Evolutionary conservation across 2,113 vertebrate genomes (phyloP), one percentile per base, ranked within the genome.

Genomic region (Pheucticus melanocephalus): DNA sequence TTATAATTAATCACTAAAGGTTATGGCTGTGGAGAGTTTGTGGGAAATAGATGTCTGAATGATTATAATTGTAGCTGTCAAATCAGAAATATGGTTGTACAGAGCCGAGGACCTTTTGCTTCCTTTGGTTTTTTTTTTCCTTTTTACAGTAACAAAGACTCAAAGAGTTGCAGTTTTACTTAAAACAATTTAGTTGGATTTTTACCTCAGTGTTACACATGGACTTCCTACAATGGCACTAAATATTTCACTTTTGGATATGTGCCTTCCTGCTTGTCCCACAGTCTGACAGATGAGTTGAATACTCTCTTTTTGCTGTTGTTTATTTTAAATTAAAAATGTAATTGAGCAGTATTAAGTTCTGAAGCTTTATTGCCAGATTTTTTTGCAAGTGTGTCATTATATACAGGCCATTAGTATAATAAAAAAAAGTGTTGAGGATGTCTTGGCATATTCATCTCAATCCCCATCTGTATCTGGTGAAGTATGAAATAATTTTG

Each of bases 1-100:
- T 98, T 97, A 92, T 96, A 98, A 98, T 98, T 97, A 97, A 98
- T 98, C 96, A 97, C 96, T 93, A 97, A 98, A 98, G 94, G 97
- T 98, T 98, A 97, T 97, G 92, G 94, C 94, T 98, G 81, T 88
- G 94, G 94, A 97, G 97, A 97, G 84, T 97, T 97, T 98, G 95
- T 96, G 95, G 94, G 96, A 97, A 98, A 97, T 97, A 97, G 96
- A 97, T 96, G 94, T 96, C 78, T 97, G 94, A 97, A 95, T 82
- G 93, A 95, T 97, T 98, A 97, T 97, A 97, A 97, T 96, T 97
- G 95, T 97, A 95, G 88, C 94, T 98, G 95, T 98, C 98, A 98
- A 97, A 97, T 97, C 87, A 97, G 92, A 98, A 98, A 96, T 97
- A 96, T 73, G 84, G 88, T 92, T 96, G 66, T 54, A 96, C 54